These are phyloP conservation scores for Manis pentadactyla DNA, from an alignment of 2,797 vertebrate species.

Conservation along the genomic window DNA sequence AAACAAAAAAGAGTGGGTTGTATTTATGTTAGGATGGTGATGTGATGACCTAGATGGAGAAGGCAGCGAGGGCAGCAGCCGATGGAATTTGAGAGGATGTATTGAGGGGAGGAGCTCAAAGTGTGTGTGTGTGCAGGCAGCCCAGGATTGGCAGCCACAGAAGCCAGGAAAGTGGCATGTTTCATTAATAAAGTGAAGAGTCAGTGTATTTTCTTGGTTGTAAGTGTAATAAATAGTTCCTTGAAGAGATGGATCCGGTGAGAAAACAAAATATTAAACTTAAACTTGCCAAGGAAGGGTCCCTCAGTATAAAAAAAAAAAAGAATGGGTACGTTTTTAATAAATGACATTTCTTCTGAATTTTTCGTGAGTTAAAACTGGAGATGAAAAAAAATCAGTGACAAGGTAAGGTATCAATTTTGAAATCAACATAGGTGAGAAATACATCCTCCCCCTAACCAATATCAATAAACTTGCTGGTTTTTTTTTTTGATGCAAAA, in stretches of 20 bases:
- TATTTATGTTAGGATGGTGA: neutral
- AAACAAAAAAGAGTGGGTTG: neutral
- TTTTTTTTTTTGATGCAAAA: neutral
- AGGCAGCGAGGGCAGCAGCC: neutral
- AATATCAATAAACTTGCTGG: neutral
- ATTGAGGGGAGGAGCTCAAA: neutral
- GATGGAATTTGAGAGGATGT: neutral
- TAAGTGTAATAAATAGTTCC: neutral
- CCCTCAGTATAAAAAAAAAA: neutral
- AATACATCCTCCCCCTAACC: neutral
- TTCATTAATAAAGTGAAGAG: neutral
- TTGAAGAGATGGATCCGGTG: neutral
- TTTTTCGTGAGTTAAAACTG: slow-evolving; percentile 18
- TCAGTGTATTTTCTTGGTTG: neutral
- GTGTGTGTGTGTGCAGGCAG: fast-evolving
- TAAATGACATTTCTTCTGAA: slow-evolving; percentile 16
- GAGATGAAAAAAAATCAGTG: neutral
- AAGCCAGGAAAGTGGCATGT: neutral
- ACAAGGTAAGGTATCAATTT: neutral
- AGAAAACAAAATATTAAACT: slow-evolving; percentile 37
- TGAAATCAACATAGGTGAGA: neutral
- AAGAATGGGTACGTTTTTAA: neutral
- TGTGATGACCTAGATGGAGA: neutral
- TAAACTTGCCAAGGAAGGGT: neutral
- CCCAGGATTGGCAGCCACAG: neutral